Percentiles rank a stretch among this genome's conserved stretches.
phyloP scores from a whole-genome alignment of 2,888 invertebrate species.

The Brenthis daphne region DNA sequence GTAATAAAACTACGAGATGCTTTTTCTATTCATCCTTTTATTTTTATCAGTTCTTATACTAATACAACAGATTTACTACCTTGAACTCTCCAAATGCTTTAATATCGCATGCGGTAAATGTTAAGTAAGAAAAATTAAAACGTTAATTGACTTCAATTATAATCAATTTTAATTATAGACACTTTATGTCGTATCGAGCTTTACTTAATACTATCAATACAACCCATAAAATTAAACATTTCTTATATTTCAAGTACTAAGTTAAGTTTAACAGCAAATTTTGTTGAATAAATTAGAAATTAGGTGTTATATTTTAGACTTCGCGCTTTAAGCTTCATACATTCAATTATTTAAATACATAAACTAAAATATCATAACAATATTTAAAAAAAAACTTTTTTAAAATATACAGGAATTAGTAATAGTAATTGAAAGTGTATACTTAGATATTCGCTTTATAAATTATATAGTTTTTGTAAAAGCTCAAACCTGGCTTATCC shows the following conservation, averaged over 20 bases:
- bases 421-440: no score
- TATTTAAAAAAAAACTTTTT: no score
- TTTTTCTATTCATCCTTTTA: no score
- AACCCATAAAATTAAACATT: conserved; percentile 10
- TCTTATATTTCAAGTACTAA: conserved; percentile 16
- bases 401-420: background rate
- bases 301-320: background rate
- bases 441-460: no score
- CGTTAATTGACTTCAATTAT: background rate
- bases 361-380: background rate
- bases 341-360: background rate
- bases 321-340: background rate
- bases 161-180: no score
- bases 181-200: background rate
- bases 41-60: no score
- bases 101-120: no score
- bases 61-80: no score
- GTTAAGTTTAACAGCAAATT: conserved; percentile 15
- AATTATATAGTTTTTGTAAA: no score
- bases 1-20: no score
- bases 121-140: background rate
- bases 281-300: conserved; percentile 12
- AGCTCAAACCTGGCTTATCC: no score
- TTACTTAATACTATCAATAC: background rate
- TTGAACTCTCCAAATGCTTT: no score